Base-by-base conservation (phyloP, 2,113 vertebrate genomes). In the Gobius niger region DNA sequence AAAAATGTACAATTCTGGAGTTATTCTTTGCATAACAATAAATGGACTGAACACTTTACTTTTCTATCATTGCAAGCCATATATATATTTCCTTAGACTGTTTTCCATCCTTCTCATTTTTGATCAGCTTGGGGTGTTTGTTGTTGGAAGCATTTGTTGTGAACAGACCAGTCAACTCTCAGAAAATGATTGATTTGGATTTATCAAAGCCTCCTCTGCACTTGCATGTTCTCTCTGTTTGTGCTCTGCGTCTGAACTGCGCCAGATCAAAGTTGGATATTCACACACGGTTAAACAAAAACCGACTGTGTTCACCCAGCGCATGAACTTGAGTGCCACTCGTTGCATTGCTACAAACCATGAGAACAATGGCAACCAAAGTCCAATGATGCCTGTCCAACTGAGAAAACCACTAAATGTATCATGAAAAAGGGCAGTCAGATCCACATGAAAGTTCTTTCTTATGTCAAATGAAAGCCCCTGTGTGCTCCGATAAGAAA, bases 131-230 rank as follows among this genome's bases (percentile, higher is more conserved):
- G 51, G 7, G 16, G 16, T 24, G 6, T 60, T 60, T 24, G 14
- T 60, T 60, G 13, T 60, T 60, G 7, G 13, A 8, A 42, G 13
- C 6, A 24, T 59, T 42, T 41, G 10, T 34, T 40, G 34, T 44
- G 40, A 42, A 10, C 57, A 44, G 57, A 44, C 40, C n/a, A 40
- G 24, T 50, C 12, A 50, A 50, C 47, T 12, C 47, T 12, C 1
- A 54, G 16, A 54, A 54, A 54, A 44, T 42, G 57, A 60, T 60
- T 60, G 57, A 60, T 16, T 44, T 42, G 14, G 40, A n/a, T 42
- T 12, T 60, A 60, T 44, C 57, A 60, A 44, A 60, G 57, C 42
- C 24, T 60, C 1, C 40, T 8, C 56, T 7, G 57, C 9, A 44
- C 40, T 60, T n/a, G n/a, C 57, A 60, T 42, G 15, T 60, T 60